A percentile compares a stretch with the other conserved stretches of the same genome.
phyloP scores from a whole-genome alignment of 2,797 vertebrate genomes.

The Darevskia nairensis region DNA sequence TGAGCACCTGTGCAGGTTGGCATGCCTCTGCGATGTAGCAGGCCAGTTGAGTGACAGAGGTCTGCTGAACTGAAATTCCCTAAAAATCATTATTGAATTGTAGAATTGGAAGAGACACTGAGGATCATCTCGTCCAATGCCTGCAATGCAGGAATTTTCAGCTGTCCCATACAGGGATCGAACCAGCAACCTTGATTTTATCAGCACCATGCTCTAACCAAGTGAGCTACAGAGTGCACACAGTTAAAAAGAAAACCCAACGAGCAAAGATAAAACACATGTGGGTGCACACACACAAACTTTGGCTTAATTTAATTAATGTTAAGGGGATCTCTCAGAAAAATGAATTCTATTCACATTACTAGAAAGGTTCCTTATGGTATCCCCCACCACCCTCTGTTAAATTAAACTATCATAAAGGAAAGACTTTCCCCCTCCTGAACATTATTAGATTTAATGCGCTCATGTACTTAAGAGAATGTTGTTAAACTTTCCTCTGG shows the following conservation, averaged over 20 bases:
- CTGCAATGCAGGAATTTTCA: too few species aligned
- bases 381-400: background rate
- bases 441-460: background rate
- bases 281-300: background rate
- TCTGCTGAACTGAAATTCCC: constrained; percentile 25
- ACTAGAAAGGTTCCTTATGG: background rate
- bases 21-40: background rate
- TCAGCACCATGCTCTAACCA: too few species aligned
- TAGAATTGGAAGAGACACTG: background rate
- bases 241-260: background rate
- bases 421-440: constrained; percentile 9
- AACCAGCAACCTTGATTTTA: too few species aligned
- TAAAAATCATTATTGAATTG: background rate
- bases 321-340: background rate
- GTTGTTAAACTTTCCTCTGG: constrained; percentile 27
- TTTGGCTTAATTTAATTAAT: constrained; percentile 23
- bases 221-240: background rate
- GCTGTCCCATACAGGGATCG: too few species aligned
- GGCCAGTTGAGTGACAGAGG: background rate
- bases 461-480: constrained; percentile 28
- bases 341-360: constrained; percentile 20
- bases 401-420: constrained; percentile 37
- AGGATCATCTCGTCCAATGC: too few species aligned
- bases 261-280: background rate
- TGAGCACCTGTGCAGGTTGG: too few species aligned